phyloP scores from a whole-genome alignment of 92 coral and sea anemone species.

The Palythoa grandiflora region DNA sequence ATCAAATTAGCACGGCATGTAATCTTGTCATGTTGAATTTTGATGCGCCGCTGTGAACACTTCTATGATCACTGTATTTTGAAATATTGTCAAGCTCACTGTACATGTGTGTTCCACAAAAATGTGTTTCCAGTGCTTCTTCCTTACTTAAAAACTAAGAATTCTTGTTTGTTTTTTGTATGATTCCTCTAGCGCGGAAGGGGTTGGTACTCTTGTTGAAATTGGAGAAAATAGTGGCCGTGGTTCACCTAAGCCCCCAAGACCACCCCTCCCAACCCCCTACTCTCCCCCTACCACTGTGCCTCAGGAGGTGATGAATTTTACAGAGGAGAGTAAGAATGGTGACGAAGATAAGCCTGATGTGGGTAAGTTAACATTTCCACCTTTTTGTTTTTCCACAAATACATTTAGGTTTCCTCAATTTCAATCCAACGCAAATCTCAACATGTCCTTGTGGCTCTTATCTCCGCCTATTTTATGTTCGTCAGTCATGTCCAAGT shows the following conservation, averaged over 20 bases:
- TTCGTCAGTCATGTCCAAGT: too few species aligned
- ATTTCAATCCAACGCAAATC: not conserved
- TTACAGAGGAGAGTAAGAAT: not conserved
- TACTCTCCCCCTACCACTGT: slow-evolving; percentile 12
- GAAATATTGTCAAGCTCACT: too few species aligned
- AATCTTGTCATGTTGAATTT: too few species aligned
- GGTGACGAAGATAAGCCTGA: slow-evolving; percentile 29
- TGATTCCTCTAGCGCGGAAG: slow-evolving; percentile 12
- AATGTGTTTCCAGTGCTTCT: too few species aligned
- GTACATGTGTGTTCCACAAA: too few species aligned
- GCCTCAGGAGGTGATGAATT: not conserved
- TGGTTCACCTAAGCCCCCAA: slow-evolving; percentile 26
- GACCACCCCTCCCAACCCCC: slow-evolving; percentile 29
- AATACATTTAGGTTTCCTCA: not conserved
- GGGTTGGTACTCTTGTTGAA: not conserved
- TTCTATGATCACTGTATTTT: too few species aligned
- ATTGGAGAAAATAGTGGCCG: slow-evolving; percentile 27
- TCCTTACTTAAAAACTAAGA: too few species aligned
- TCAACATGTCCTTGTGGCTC: not conserved
- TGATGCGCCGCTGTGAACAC: too few species aligned
- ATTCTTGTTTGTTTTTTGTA: too few species aligned
- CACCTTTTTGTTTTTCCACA: not conserved
- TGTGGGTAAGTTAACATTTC: not conserved
- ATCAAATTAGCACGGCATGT: too few species aligned
- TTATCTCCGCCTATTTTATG: not conserved